These are phyloP conservation scores for Trichechus manatus DNA, from an alignment of 2,113 vertebrate species.

Conservation along the genomic window DNA sequence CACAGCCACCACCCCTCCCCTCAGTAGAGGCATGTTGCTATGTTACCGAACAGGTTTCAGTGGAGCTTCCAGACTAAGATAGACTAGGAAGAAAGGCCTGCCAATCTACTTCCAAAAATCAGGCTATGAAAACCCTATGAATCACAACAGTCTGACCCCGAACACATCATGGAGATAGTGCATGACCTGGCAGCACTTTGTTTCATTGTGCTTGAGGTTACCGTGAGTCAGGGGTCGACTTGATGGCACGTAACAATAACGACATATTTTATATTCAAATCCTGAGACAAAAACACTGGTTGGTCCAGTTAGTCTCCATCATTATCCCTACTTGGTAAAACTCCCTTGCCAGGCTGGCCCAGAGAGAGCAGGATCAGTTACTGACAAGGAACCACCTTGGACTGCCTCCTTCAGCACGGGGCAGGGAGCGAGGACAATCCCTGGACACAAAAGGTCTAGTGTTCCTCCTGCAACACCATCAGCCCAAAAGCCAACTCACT, in stretches of 20 bases:
- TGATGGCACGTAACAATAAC: background rate
- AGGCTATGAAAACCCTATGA: background rate
- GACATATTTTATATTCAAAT: background rate
- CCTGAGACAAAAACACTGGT: background rate
- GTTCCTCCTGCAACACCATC: background rate
- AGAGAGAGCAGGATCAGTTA: fast-evolving
- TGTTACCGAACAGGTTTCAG: background rate
- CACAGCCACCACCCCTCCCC: background rate
- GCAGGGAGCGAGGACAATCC: background rate
- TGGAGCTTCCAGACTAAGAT: background rate
- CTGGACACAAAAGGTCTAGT: background rate
- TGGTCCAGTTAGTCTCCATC: background rate
- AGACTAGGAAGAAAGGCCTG: background rate
- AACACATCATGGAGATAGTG: background rate
- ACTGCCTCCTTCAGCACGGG: fast-evolving
- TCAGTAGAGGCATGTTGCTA: background rate
- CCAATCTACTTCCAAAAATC: background rate
- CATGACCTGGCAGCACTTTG: background rate
- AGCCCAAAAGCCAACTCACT: background rate
- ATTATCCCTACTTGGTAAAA: background rate
- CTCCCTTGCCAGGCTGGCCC: background rate
- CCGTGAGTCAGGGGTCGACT: background rate
- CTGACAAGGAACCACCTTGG: background rate
- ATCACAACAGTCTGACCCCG: background rate
- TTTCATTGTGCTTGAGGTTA: background rate